These are phyloP conservation scores for Myanophis thanlyinensis DNA, from an alignment of 2,113 vertebrate species.

Conservation along the genomic window DNA sequence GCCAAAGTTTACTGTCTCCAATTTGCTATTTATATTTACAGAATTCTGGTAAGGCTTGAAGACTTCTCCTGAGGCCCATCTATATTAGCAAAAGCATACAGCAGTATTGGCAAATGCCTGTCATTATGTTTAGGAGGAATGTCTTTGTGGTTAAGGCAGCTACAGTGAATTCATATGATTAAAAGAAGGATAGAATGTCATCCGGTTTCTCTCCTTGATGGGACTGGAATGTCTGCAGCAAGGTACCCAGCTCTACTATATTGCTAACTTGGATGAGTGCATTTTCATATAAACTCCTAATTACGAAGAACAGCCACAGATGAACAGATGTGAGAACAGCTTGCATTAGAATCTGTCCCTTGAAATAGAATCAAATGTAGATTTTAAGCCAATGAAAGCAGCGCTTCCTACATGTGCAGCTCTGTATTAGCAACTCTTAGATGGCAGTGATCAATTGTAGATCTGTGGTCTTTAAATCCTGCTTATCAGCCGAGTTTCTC, in stretches of 20 bases:
- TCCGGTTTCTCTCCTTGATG: not conserved
- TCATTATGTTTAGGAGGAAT: not conserved
- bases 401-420: not conserved
- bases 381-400: not conserved
- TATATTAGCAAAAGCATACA: not conserved
- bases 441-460: not conserved
- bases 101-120: not conserved
- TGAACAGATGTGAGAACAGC: not conserved
- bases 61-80: not conserved
- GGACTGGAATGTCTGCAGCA: not conserved
- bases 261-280: not conserved
- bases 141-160: not conserved
- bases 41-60: not conserved
- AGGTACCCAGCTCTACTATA: not conserved
- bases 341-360: not conserved
- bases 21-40: not conserved
- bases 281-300: not conserved
- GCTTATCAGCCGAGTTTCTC: not conserved
- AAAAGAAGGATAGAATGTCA: not conserved
- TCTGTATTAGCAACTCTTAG: not conserved
- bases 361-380: not conserved
- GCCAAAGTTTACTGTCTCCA: not conserved
- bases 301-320: not conserved
- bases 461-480: not conserved
- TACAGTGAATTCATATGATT: not conserved